Base-by-base conservation (phyloP, 23 tunicate species). In the Ascidia mentula region DNA sequence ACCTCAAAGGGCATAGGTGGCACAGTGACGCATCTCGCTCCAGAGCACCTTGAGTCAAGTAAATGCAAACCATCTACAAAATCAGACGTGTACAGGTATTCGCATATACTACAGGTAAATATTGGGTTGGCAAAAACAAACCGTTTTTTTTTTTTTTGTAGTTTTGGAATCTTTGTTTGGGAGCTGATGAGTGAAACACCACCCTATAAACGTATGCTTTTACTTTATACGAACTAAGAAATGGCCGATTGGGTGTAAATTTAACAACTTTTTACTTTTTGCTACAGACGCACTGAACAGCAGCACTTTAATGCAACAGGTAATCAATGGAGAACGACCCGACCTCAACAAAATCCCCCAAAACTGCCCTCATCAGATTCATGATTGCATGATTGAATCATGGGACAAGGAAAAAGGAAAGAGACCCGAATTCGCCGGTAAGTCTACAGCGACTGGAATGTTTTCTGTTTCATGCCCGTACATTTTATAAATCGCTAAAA, bases 71-170 rank as follows among this genome's bases (percentile, higher is more conserved):
- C 78, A 38, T 37, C 78, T 15, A 74, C 78, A 38, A 74, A 74
- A 39, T 74, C 78, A 74, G 78, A 74, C 46, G 78, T 74, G 40
- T 74, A 74, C 46, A 38, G 78, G 78, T 74, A 74, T 18, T 0
- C 46, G 22, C 40, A 18, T 36, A 18, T 28, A 5, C 1, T 20
- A 26, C 1, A 20, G 13, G 24, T 53, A 53, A 5, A 53, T 28
- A 3, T 5, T 26, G 28, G 24, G 12, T 1, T 6, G 7, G 12
- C n/a, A n/a, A 53, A 20, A 53, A 9, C 65, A 28, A 71, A 6
- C 75, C 8, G 20, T n/a, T 31, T 17, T 69, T 71, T 2, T 18
- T 3, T 34, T 36, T 28, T 71, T 36, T 38, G 22, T 39, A 74
- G 78, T 28, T 74, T 36, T 31, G 40, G 30, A 12, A 39, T 74